phyloP scores from a whole-genome alignment of 1,140 invertebrate species.

The Mycetomoellerius zeteki region DNA sequence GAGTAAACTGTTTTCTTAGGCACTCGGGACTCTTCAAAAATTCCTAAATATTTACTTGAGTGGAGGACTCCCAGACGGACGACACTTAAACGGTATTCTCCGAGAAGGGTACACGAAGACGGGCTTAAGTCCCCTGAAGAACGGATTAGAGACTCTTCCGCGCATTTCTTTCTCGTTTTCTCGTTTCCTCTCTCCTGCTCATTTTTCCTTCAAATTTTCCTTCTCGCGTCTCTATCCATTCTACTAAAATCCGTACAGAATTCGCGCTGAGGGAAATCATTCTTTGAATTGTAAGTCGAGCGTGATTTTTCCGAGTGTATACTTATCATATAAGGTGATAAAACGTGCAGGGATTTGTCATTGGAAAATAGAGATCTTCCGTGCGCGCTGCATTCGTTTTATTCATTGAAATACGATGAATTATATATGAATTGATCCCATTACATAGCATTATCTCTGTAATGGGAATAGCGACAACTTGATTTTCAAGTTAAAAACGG shows the following conservation, averaged over 20 bases:
- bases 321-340: slow-evolving; percentile 56
- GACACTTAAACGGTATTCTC: slow-evolving; percentile 78
- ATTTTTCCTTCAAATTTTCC: slow-evolving; percentile 20
- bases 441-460: background rate
- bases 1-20: slow-evolving; percentile 85
- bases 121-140: slow-evolving; percentile 78
- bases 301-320: slow-evolving; percentile 40
- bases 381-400: background rate
- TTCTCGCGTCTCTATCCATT: background rate
- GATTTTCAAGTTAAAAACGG: background rate
- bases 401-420: slow-evolving; percentile 49
- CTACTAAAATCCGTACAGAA: slow-evolving; percentile 37
- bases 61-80: slow-evolving; percentile 78
- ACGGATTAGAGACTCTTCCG: slow-evolving; percentile 82
- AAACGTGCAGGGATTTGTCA: slow-evolving; percentile 43
- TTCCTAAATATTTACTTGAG: slow-evolving; percentile 85
- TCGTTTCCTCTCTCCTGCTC: slow-evolving; percentile 25
- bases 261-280: slow-evolving; percentile 69
- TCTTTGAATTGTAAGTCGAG: slow-evolving; percentile 66
- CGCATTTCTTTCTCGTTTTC: slow-evolving; percentile 64
- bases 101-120: slow-evolving; percentile 72
- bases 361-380: slow-evolving; percentile 22
- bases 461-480: background rate
- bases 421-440: slow-evolving; percentile 50
- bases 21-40: slow-evolving; percentile 82